Percentiles rank a stretch among this genome's conserved stretches.
phyloP scores from a whole-genome alignment of 1,140 invertebrate genomes.

The Drosophila ananassae region DNA sequence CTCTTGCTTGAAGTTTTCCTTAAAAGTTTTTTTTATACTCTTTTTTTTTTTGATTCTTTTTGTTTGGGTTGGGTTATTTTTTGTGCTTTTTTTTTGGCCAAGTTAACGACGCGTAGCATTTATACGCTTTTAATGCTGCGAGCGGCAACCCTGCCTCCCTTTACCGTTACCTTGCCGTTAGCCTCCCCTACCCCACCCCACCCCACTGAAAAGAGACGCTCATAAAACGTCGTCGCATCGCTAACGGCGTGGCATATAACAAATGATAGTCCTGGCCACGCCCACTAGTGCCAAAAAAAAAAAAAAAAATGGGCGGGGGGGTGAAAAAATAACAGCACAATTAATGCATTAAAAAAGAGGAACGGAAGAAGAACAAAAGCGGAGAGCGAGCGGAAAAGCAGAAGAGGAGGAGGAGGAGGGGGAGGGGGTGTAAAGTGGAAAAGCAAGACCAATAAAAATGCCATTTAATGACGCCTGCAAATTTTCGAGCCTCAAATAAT shows the following conservation, averaged over 20 bases:
- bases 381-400: background rate
- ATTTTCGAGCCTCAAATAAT: conserved; percentile 72
- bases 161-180: background rate
- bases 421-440: background rate
- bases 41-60: background rate
- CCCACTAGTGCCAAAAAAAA: conserved; percentile 7
- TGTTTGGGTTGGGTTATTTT: conserved; percentile 8
- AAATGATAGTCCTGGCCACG: conserved; percentile 65
- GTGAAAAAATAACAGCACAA: conserved; percentile 38
- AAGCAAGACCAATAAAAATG: conserved; percentile 68
- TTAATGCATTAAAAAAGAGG: conserved; percentile 72
- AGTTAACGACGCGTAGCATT: conserved; percentile 74
- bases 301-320: background rate
- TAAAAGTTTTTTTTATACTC: background rate
- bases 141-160: conserved; percentile 18
- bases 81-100: conserved; percentile 5
- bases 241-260: conserved; percentile 30
- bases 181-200: background rate
- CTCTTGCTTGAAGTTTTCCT: background rate
- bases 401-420: conserved; percentile 2
- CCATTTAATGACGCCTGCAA: conserved; percentile 72
- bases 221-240: conserved; percentile 57
- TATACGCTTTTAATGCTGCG: conserved; percentile 74
- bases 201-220: conserved; percentile 50
- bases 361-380: conserved; percentile 2